Evolutionary conservation across 2,113 vertebrate genomes (phyloP).

Genomic region (Vulpes vulpes): DNA sequence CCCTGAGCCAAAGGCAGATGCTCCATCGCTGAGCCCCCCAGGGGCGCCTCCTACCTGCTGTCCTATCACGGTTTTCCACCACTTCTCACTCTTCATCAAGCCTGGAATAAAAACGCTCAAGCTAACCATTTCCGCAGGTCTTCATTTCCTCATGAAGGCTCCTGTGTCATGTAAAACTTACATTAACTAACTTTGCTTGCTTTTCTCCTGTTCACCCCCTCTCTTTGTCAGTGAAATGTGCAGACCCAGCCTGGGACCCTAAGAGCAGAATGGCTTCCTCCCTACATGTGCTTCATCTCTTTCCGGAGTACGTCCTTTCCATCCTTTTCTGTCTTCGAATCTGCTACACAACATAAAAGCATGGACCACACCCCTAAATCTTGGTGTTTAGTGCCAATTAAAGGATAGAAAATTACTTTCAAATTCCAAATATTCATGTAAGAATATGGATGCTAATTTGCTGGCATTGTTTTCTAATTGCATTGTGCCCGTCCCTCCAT

Average conservation of each 20-base stretch:
- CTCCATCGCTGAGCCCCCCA: too few relatives aligned
- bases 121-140: neutral
- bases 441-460: constrained; percentile 52
- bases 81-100: neutral
- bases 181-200: neutral
- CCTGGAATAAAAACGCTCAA: neutral
- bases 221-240: neutral
- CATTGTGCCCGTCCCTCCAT: constrained; percentile 28
- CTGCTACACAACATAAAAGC: neutral
- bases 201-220: neutral
- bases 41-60: neutral
- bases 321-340: neutral
- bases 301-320: neutral
- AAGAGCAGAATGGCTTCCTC: neutral
- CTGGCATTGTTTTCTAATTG: constrained; percentile 64
- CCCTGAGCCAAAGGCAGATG: too few relatives aligned
- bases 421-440: constrained; percentile 64
- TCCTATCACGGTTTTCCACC: neutral
- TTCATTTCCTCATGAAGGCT: neutral
- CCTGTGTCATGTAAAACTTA: neutral
- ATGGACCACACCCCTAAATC: neutral
- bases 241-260: neutral
- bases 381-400: neutral
- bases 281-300: neutral
- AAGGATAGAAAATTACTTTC: constrained; percentile 35